Conservation (phyloP, 2,888 invertebrate species). For the Nephrotoma guestfalica region DNA sequence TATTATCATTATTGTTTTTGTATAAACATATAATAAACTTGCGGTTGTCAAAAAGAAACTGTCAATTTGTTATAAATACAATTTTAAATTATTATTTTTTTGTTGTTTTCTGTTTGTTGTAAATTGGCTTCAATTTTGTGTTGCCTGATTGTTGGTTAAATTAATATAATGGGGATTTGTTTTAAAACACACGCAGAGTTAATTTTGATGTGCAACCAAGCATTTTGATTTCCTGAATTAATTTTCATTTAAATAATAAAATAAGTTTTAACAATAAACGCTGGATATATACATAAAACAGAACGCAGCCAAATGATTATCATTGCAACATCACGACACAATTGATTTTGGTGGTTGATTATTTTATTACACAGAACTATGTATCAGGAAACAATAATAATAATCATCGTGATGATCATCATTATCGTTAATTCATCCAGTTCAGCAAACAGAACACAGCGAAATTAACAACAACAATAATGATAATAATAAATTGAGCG, state of each 20-base stretch:
- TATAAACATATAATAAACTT: neutral
- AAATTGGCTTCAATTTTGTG: neutral
- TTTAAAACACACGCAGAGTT: neutral
- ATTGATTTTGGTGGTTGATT: neutral
- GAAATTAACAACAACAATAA: neutral
- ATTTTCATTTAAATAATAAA: neutral
- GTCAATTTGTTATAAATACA: neutral
- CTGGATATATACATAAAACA: neutral
- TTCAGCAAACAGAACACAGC: neutral
- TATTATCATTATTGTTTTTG: neutral
- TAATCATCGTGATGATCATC: neutral
- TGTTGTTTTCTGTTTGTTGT: neutral
- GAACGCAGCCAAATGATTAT: neutral
- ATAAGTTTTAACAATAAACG: neutral
- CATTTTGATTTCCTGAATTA: neutral
- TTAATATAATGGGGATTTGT: neutral
- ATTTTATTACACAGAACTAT: neutral
- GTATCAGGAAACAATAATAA: neutral
- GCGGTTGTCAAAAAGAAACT: neutral
- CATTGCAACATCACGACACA: neutral
- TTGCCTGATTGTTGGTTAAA: neutral
- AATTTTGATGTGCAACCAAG: slow-evolving; percentile 2
- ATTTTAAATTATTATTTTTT: neutral
- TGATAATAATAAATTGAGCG: neutral
- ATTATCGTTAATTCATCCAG: neutral